Conservation (phyloP, 2,113 vertebrate genomes). For the Callithrix jacchus region DNA sequence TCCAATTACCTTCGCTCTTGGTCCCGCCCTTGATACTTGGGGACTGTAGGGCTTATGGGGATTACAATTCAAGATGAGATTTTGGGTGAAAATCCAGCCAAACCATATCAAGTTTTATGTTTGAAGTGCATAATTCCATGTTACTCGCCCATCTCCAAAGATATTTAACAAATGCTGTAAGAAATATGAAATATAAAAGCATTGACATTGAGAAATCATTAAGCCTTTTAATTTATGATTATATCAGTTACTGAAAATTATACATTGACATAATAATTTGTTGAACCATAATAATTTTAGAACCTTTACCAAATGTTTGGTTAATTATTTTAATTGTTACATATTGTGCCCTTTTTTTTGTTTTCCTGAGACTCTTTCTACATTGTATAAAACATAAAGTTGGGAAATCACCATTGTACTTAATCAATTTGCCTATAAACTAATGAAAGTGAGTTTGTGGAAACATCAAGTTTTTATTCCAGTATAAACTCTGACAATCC, state of each 20-base stretch:
- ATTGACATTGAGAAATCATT: not conserved
- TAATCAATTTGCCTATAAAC: not conserved
- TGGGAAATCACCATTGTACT: not conserved
- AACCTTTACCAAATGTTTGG: not conserved
- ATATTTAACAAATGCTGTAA: not conserved
- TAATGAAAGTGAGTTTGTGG: not conserved
- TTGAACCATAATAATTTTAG: not conserved
- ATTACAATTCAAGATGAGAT: no score
- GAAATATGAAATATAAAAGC: not conserved
- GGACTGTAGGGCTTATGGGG: no score
- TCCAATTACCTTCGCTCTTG: no score
- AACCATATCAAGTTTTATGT: no score
- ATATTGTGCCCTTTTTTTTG: not conserved
- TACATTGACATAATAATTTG: not conserved
- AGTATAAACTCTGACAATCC: not conserved
- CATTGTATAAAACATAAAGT: not conserved
- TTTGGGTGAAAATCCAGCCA: no score
- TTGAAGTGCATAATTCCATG: not conserved
- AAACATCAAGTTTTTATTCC: not conserved
- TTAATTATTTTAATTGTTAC: not conserved
- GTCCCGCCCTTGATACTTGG: no score
- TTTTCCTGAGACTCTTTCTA: not conserved
- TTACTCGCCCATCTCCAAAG: not conserved
- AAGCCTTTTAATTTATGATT: constrained; percentile 26
- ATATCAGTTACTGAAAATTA: not conserved